phyloP scores from a whole-genome alignment of 2,888 invertebrate genomes.

The Hirtodrosophila cameraria region DNA sequence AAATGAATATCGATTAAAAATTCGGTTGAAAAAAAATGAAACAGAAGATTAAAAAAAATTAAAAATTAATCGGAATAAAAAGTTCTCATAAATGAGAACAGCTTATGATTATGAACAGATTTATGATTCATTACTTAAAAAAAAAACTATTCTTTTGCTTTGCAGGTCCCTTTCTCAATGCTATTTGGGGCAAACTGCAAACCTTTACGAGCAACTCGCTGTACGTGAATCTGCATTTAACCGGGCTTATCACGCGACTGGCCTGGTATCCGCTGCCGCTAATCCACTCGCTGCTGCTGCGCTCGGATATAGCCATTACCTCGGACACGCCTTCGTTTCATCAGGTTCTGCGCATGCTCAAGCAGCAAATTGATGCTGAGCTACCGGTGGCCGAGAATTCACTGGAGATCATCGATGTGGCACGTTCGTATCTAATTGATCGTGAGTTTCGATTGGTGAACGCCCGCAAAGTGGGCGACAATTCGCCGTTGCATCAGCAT shows the following conservation, averaged over 20 bases:
- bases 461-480: conserved; percentile 85
- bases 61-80: too few relatives aligned
- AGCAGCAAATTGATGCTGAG: conserved; percentile 93
- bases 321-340: conserved; percentile 95
- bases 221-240: conserved; percentile 93
- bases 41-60: too few relatives aligned
- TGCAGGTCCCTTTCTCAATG: conserved; percentile 91
- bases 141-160: too few relatives aligned
- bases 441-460: conserved; percentile 91
- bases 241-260: conserved; percentile 93
- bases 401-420: conserved; percentile 89
- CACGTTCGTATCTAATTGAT: conserved; percentile 90
- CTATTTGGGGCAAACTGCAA: conserved; percentile 92
- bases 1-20: too few relatives aligned
- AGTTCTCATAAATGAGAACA: too few relatives aligned
- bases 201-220: conserved; percentile 93
- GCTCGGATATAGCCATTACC: conserved; percentile 93
- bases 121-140: too few relatives aligned
- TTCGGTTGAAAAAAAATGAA: too few relatives aligned
- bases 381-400: conserved; percentile 86
- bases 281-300: conserved; percentile 93
- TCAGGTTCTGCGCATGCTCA: conserved; percentile 93
- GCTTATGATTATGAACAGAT: too few relatives aligned
- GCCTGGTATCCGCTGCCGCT: conserved; percentile 95
- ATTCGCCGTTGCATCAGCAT: conserved; percentile 82